A percentile compares a stretch with the other conserved stretches of the same genome.
Evolutionary conservation across 1,140 invertebrate genomes (phyloP).

Genomic region (Scaptomyza hsui): DNA sequence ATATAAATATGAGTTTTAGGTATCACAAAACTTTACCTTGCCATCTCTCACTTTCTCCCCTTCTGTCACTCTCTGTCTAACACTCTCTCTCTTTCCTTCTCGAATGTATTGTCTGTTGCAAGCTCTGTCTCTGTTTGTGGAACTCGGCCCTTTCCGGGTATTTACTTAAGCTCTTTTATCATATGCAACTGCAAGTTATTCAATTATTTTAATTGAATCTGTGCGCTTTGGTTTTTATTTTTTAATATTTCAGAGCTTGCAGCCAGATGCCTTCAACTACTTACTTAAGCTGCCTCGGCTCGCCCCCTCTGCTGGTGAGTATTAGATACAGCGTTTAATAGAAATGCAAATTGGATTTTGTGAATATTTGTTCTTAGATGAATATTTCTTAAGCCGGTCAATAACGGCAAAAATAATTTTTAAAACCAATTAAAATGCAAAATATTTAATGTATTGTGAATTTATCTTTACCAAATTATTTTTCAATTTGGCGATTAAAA

Average conservation of each 20-base stretch:
- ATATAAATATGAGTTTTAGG: constrained; percentile 68
- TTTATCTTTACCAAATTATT: too few relatives aligned
- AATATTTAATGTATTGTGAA: not conserved
- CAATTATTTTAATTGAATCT: constrained; percentile 79
- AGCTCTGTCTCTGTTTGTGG: not conserved
- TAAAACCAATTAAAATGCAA: not conserved
- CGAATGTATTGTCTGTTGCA: not conserved
- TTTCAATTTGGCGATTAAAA: too few relatives aligned
- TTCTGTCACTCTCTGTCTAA: not conserved
- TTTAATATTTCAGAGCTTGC: constrained; percentile 33
- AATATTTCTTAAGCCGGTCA: not conserved
- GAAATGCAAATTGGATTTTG: constrained; percentile 59
- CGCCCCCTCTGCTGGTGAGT: constrained; percentile 39
- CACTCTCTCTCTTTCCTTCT: not conserved
- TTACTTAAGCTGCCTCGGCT: not conserved
- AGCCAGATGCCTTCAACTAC: not conserved
- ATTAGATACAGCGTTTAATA: constrained; percentile 47
- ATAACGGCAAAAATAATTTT: not conserved
- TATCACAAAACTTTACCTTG: constrained; percentile 50
- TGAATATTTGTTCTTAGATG: not conserved
- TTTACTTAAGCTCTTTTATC: constrained; percentile 74
- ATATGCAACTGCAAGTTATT: constrained; percentile 70
- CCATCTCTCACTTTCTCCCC: not conserved
- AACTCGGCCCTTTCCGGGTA: constrained; percentile 23
- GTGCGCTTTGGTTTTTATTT: constrained; percentile 45